Conservation (phyloP, 2,888 invertebrate species). For the Agrilus mali region DNA sequence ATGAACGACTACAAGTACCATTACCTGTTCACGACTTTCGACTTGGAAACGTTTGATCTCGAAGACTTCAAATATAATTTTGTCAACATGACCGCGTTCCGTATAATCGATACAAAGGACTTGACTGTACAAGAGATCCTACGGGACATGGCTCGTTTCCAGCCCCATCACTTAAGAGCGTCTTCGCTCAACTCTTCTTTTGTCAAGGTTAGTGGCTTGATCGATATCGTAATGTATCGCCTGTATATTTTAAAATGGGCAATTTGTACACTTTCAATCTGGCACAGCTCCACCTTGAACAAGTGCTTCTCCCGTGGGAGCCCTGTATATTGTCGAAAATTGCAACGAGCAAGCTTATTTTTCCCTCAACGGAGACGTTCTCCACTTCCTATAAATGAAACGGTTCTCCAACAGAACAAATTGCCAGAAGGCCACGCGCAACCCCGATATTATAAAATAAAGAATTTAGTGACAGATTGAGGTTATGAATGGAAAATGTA, state of each 20-base stretch:
- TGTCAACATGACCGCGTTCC: slow-evolving; percentile 63
- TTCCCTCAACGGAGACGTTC: too few species aligned
- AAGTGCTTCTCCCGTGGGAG: background rate
- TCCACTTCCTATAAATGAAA: too few species aligned
- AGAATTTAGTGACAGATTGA: too few species aligned
- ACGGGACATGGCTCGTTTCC: slow-evolving; percentile 58
- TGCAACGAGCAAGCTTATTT: background rate
- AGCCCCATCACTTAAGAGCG: slow-evolving; percentile 26
- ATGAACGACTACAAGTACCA: slow-evolving; percentile 81
- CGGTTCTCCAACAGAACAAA: too few species aligned
- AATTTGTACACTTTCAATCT: slow-evolving; percentile 1
- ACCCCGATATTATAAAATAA: too few species aligned
- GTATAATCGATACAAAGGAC: slow-evolving; percentile 58
- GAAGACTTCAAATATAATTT: slow-evolving; percentile 66
- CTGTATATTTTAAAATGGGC: background rate
- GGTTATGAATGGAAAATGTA: too few species aligned
- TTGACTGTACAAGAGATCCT: slow-evolving; percentile 51
- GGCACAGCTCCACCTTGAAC: background rate
- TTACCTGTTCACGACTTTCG: slow-evolving; percentile 64
- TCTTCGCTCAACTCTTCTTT: slow-evolving; percentile 26
- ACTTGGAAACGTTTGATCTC: slow-evolving; percentile 53
- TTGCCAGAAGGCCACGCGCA: too few species aligned
- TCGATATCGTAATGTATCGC: too few species aligned
- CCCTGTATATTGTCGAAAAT: background rate
- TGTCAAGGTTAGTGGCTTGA: slow-evolving; percentile 26